Evolutionary conservation across 64 coral and sea anemone genomes (phyloP).

Genomic region (Astreopora myriophthalma): DNA sequence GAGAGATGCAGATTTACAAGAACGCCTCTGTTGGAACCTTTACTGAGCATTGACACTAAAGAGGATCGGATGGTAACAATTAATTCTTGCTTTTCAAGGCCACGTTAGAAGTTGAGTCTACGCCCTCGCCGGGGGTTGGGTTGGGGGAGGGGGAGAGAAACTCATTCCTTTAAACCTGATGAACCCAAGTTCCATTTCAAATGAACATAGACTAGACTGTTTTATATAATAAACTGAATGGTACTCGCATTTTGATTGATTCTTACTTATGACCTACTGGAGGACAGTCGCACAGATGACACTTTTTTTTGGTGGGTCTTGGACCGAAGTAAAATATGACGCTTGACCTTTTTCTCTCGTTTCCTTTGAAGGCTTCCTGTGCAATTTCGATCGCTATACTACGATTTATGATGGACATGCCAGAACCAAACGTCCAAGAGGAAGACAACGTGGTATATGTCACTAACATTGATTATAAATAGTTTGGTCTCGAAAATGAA

Average conservation of each 20-base stretch:
- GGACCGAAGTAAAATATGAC: no score
- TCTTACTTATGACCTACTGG: no score
- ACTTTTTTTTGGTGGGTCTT: no score
- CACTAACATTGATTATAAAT: neutral
- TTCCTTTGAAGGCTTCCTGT: conserved; percentile 22
- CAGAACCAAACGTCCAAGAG: conserved; percentile 44
- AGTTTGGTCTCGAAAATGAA: neutral
- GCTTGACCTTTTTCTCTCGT: neutral
- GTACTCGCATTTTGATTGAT: no score
- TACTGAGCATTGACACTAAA: neutral
- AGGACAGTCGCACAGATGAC: no score
- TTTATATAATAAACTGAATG: no score
- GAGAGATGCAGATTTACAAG: neutral
- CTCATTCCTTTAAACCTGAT: no score
- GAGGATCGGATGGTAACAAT: conserved; percentile 14
- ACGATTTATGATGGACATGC: conserved; percentile 74
- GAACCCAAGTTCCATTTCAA: no score
- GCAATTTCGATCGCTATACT: conserved; percentile 62
- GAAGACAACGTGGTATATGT: conserved; percentile 6
- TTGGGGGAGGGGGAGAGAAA: no score
- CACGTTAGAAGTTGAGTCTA: no score
- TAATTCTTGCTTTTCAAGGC: neutral
- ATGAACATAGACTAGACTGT: no score
- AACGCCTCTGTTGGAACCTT: neutral
- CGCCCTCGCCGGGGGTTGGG: no score